These are phyloP conservation scores for Saccostrea cuccullata DNA, from an alignment of 1,140 invertebrate species.

Conservation along the genomic window DNA sequence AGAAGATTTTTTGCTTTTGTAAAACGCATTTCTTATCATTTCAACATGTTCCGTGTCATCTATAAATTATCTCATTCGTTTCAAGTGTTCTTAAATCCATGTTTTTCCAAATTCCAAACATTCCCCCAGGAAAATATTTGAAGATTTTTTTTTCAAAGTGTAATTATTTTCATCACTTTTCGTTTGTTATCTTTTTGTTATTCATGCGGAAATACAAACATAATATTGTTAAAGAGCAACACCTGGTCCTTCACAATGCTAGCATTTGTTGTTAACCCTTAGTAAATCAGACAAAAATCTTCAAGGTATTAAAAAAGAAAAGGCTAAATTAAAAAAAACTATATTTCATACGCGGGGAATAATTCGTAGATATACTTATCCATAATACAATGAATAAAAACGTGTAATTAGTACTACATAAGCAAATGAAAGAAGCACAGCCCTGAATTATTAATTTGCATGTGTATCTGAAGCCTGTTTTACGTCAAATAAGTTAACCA, in stretches of 20 bases:
- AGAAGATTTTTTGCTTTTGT: not conserved
- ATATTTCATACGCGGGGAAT: not conserved
- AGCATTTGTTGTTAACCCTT: not conserved
- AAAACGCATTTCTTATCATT: not conserved
- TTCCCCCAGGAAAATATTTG: not conserved
- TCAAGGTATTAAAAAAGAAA: not conserved
- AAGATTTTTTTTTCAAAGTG: not conserved
- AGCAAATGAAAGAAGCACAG: no score
- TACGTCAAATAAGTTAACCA: no score
- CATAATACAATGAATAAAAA: no score
- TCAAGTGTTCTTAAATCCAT: not conserved
- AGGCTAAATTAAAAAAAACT: not conserved
- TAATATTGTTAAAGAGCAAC: not conserved
- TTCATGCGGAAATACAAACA: constrained; percentile 10
- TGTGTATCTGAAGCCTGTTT: no score
- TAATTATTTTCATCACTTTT: not conserved
- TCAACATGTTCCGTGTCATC: not conserved
- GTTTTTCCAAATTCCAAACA: not conserved
- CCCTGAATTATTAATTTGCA: no score
- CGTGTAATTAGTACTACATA: no score
- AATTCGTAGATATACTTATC: not conserved
- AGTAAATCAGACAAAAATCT: not conserved
- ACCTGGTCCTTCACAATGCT: not conserved
- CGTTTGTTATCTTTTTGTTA: not conserved
- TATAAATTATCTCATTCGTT: constrained; percentile 4